Conservation (phyloP, 2,113 vertebrate genomes). For the Eclectus roratus region DNA sequence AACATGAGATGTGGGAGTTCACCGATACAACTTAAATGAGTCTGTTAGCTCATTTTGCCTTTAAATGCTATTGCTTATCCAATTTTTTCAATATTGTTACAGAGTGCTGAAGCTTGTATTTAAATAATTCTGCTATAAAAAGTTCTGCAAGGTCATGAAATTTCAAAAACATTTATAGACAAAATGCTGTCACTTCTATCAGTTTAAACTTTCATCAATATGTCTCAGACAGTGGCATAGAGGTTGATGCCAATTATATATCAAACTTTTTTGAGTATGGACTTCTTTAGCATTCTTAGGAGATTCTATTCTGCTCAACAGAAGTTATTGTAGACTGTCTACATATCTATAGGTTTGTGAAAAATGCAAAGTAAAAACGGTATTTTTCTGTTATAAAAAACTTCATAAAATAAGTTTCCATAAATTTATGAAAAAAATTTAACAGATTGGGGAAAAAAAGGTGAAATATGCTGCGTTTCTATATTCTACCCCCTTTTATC, state of each 20-base stretch:
- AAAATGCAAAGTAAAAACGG: background rate
- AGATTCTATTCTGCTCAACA: background rate
- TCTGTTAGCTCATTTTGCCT: background rate
- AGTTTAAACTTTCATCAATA: background rate
- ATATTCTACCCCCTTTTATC: background rate
- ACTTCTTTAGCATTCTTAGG: background rate
- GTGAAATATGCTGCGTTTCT: background rate
- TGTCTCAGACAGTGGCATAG: background rate
- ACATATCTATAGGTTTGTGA: background rate
- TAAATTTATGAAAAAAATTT: background rate
- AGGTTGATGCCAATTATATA: background rate
- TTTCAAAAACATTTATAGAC: background rate
- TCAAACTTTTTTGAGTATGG: background rate
- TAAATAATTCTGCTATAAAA: background rate
- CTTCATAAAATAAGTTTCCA: background rate
- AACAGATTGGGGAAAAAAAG: background rate
- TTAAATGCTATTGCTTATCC: background rate
- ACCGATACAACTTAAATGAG: background rate
- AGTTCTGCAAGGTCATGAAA: background rate
- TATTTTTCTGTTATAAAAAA: background rate
- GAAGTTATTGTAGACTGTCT: background rate
- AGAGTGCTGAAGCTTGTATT: fast-evolving
- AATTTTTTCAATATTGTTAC: fast-evolving
- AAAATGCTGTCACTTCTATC: background rate
- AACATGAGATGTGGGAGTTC: background rate